These are phyloP conservation scores for Lathamus discolor DNA, from an alignment of 2,113 vertebrate species.

Conservation along the genomic window DNA sequence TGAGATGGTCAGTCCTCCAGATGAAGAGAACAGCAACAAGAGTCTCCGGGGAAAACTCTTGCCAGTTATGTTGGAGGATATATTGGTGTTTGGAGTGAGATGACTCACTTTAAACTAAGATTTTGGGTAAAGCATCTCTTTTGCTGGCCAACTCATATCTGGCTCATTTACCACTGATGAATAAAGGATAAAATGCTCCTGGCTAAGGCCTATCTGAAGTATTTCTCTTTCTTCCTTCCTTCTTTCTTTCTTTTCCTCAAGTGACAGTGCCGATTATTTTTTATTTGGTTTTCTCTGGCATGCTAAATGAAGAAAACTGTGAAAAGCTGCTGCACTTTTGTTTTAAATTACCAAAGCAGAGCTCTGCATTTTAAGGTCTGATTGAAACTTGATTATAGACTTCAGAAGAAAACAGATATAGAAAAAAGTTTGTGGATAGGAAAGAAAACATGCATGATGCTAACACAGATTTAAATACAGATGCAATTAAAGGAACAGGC, in stretches of 20 bases:
- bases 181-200: slow-evolving; percentile 79
- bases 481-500: slow-evolving; percentile 5
- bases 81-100: slow-evolving; percentile 79
- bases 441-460: slow-evolving; percentile 6
- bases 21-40: slow-evolving; percentile 67
- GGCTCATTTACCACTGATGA: slow-evolving; percentile 82
- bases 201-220: slow-evolving; percentile 73
- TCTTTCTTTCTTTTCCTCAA: slow-evolving; percentile 57
- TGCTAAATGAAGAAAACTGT: slow-evolving; percentile 16
- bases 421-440: slow-evolving; percentile 23
- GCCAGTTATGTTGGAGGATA: slow-evolving; percentile 77
- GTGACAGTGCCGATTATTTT: slow-evolving; percentile 56
- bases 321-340: background rate
- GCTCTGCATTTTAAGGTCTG: slow-evolving; percentile 18
- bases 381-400: slow-evolving; percentile 48
- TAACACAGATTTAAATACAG: slow-evolving; percentile 13
- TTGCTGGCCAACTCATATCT: slow-evolving; percentile 82
- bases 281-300: slow-evolving; percentile 64
- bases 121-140: slow-evolving; percentile 79
- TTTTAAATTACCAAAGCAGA: slow-evolving; percentile 28
- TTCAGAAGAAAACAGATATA: slow-evolving; percentile 23
- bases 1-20: slow-evolving; percentile 10
- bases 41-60: slow-evolving; percentile 65
- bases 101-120: slow-evolving; percentile 78
- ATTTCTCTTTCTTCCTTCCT: slow-evolving; percentile 72